A percentile compares a stretch with the other conserved stretches of the same genome.
These are phyloP conservation scores for Agrypnus murinus DNA, from an alignment of 2,888 invertebrate genomes.

Conservation along the genomic window DNA sequence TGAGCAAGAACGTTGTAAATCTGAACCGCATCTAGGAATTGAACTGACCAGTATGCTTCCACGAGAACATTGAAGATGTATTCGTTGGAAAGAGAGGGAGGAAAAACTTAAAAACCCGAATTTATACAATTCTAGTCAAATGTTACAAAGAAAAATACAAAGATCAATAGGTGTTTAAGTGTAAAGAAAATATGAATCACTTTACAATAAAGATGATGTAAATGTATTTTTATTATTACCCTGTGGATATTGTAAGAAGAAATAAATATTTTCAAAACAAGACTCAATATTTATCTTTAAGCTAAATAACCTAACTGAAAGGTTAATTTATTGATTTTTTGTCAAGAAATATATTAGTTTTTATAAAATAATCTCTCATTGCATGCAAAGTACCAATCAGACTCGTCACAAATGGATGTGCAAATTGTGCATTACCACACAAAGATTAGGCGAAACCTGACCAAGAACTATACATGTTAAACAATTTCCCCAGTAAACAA, in stretches of 20 bases:
- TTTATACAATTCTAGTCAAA: constrained; percentile 32
- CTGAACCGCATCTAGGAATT: constrained; percentile 58
- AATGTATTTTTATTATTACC: constrained; percentile 22
- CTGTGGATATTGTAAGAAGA: neutral
- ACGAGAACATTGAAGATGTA: constrained; percentile 23
- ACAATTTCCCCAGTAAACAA: too few relatives aligned
- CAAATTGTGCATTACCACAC: too few relatives aligned
- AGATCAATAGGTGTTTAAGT: neutral
- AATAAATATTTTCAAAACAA: constrained; percentile 14
- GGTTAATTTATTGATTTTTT: too few relatives aligned
- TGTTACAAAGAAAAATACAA: constrained; percentile 16
- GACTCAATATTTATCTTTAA: too few relatives aligned
- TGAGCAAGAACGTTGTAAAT: constrained; percentile 52
- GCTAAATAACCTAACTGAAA: too few relatives aligned
- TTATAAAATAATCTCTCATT: too few relatives aligned
- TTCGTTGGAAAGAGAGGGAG: too few relatives aligned
- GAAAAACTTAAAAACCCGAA: constrained; percentile 11
- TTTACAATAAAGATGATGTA: neutral
- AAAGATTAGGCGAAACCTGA: too few relatives aligned
- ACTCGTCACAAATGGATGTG: too few relatives aligned
- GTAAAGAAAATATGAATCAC: neutral
- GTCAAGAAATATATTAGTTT: too few relatives aligned
- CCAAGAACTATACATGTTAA: too few relatives aligned
- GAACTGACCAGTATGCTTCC: constrained; percentile 62
- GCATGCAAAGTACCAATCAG: too few relatives aligned